Evolutionary conservation across 2,888 invertebrate genomes (phyloP).

Genomic region (Drosophila melanocephala): DNA sequence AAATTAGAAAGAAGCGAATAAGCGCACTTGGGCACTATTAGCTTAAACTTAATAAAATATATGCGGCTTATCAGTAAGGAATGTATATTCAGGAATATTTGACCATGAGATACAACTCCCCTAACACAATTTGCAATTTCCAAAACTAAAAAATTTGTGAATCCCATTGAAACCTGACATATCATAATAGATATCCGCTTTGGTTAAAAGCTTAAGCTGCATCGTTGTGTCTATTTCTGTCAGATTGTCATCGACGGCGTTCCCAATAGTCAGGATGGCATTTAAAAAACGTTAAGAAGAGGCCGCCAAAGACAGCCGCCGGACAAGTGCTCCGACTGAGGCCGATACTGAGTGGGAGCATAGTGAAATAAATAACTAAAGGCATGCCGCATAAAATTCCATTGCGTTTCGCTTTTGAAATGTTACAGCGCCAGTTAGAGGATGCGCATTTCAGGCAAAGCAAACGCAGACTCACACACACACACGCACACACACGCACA

Average conservation of each 20-base stretch:
- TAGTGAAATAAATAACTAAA: slow-evolving; percentile 45
- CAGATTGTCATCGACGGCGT: slow-evolving; percentile 9
- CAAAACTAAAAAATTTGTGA: neutral
- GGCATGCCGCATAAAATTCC: slow-evolving; percentile 64
- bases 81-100: neutral
- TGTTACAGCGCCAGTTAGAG: slow-evolving; percentile 55
- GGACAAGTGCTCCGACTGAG: slow-evolving; percentile 8
- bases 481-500: neutral
- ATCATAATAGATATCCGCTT: neutral
- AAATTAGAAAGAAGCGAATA: neutral
- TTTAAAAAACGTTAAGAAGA: slow-evolving; percentile 13
- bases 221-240: neutral
- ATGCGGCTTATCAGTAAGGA: neutral
- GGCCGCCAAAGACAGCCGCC: slow-evolving; percentile 40
- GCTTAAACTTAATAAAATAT: neutral
- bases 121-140: neutral
- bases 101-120: neutral
- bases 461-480: slow-evolving; percentile 1
- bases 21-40: neutral
- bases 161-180: neutral
- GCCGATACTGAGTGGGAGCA: slow-evolving; percentile 8
- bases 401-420: slow-evolving; percentile 62
- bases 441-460: slow-evolving; percentile 26
- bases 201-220: neutral
- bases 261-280: neutral